Conservation (phyloP, 2,888 invertebrate species). For the Cosmia pyralina region DNA sequence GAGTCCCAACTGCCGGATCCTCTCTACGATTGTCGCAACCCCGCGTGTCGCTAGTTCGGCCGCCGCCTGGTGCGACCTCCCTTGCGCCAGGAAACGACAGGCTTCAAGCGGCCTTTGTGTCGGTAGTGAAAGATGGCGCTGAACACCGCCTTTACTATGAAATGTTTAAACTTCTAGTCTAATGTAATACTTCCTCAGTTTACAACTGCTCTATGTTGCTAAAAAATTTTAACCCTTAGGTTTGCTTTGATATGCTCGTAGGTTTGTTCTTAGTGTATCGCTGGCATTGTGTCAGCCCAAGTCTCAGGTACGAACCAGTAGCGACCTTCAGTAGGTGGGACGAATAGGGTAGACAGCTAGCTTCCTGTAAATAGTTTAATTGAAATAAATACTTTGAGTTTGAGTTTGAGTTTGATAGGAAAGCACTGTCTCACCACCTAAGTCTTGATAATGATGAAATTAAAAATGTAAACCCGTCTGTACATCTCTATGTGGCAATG, state of each 20-base stretch:
- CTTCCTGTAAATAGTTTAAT: no score
- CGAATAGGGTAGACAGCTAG: background rate
- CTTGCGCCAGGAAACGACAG: no score
- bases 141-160: constrained; percentile 30
- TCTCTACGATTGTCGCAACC: no score
- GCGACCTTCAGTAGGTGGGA: background rate
- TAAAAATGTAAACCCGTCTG: background rate
- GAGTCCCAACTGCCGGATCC: no score
- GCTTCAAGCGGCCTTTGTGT: constrained; percentile 21
- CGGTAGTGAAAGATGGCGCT: constrained; percentile 42
- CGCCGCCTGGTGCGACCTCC: no score
- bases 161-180: constrained; percentile 34
- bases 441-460: no score
- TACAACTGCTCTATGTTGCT: constrained; percentile 26
- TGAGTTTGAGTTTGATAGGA: no score
- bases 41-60: no score
- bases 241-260: background rate
- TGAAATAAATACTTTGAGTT: no score
- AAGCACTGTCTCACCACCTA: background rate
- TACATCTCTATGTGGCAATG: background rate
- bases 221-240: constrained; percentile 14
- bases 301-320: no score
- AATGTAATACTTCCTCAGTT: constrained; percentile 19
- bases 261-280: background rate
- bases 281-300: background rate